Evolutionary conservation across 2,113 vertebrate genomes (phyloP), one percentile per base, ranked within the genome.

Genomic region (Centropus bengalensis): DNA sequence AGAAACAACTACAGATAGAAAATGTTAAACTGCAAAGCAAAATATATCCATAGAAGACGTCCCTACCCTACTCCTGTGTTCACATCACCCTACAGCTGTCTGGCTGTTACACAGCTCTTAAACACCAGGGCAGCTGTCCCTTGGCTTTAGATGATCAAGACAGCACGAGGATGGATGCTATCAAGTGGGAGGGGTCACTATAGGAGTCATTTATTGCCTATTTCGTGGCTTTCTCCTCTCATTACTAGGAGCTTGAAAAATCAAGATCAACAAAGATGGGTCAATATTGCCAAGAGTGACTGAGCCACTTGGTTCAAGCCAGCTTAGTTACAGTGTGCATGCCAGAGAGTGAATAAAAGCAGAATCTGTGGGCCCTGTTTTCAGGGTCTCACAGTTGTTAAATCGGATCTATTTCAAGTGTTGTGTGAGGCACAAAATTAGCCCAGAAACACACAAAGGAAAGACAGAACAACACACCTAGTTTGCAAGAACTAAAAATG

Each of bases 1-100:
- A 82, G 71, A 91, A 88, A 80, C 88, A 66, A 42, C 70, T 81
- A 74, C 64, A 94, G 76, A 88, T 33, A 94, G 55, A 66, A 87
- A 89, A 92, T 30, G 59, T 22, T 63, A 13, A 80, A 51, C 26
- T 51, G 33, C 0, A 0, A 62, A 69, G 51, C 55, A 36, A 77
- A 89, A 82, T 80, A 59, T 77, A 85, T 15, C 89, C 59, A 3
- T 30, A 55, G 79, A 64, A 80, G 75, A 89, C 93, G 42, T 52
- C 62, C 30, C 86, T 77, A 14, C 69, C 69, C 56, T 49, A 1
- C 33, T 64, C 27, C 4, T 45, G 45, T n/a, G 22, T 62, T 93
- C 79, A 8, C 45, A 45, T 51, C n/a, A 18, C 60, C 79, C 86
- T 76, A 62, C 51, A 91, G 59, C 40, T 18, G 55, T 63, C 56